Evolutionary conservation across 2,113 vertebrate genomes (phyloP).

Genomic region (Mohoua ochrocephala): DNA sequence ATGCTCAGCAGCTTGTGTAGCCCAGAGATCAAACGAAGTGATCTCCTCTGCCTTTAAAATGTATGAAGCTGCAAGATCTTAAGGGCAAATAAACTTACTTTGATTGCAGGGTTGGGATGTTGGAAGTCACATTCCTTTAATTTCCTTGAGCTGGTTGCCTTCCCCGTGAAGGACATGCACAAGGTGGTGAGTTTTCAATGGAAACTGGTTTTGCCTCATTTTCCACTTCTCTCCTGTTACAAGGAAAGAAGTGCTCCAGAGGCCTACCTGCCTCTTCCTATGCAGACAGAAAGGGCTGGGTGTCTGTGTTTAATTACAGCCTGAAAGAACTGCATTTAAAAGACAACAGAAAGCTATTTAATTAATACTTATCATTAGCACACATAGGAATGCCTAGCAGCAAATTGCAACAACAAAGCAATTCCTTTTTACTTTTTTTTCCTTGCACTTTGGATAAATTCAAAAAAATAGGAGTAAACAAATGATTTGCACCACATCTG

Average conservation of each 20-base stretch:
- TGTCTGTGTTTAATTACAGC: constrained; percentile 71
- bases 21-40: not conserved
- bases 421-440: not conserved
- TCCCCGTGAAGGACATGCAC: not conserved
- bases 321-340: constrained; percentile 67
- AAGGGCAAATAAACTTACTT: constrained; percentile 22
- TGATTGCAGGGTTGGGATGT: constrained; percentile 38
- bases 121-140: constrained; percentile 37
- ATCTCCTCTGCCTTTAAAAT: constrained; percentile 24
- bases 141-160: constrained; percentile 18
- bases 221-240: constrained; percentile 48
- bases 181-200: constrained; percentile 5
- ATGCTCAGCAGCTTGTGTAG: not conserved
- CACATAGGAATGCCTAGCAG: constrained; percentile 65
- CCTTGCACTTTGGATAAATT: constrained; percentile 5
- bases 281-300: constrained; percentile 63
- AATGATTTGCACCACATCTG: not conserved
- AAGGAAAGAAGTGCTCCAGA: constrained; percentile 38
- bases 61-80: constrained; percentile 31
- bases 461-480: not conserved
- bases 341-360: constrained; percentile 67
- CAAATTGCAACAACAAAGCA: constrained; percentile 69
- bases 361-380: constrained; percentile 72
- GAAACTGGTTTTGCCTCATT: constrained; percentile 64
- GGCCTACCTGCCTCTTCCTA: constrained; percentile 34